phyloP scores from a whole-genome alignment of 2,888 invertebrate genomes.

The Baccha elongata region DNA sequence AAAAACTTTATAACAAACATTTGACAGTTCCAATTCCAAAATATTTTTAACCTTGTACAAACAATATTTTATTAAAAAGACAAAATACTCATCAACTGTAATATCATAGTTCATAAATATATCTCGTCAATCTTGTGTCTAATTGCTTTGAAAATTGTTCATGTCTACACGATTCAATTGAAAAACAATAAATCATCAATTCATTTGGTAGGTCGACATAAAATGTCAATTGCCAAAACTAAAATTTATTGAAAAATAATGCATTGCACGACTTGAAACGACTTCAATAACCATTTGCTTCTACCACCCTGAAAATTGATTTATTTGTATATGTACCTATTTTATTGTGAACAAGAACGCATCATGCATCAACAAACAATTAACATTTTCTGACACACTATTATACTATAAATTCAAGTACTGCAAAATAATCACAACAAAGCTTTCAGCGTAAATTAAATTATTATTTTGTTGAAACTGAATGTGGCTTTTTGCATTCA shows the following conservation, averaged over 20 bases:
- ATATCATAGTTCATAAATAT: not conserved
- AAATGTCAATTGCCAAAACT: not conserved
- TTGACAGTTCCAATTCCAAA: not conserved
- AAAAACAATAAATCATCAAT: not conserved
- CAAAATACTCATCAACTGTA: not conserved
- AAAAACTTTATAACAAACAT: not conserved
- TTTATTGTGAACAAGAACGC: not conserved
- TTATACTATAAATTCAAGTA: not conserved
- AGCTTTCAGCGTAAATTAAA: constrained; percentile 45
- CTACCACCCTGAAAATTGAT: not conserved
- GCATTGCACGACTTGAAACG: not conserved
- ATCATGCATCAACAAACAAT: not conserved
- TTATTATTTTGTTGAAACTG: not conserved
- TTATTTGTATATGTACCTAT: not conserved
- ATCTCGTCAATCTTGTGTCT: not conserved
- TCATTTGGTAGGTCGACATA: not conserved
- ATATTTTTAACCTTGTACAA: not conserved
- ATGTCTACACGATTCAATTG: not conserved
- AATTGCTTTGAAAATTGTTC: not conserved
- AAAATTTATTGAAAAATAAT: not conserved
- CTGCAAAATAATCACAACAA: constrained; percentile 19
- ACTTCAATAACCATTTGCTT: not conserved
- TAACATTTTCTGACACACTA: not conserved
- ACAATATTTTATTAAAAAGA: not conserved
- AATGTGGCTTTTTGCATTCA: not conserved